Percentiles rank a stretch among this genome's conserved stretches.
phyloP scores from a whole-genome alignment of 2,888 invertebrate genomes.

The Cosmorhoe ocellata region DNA sequence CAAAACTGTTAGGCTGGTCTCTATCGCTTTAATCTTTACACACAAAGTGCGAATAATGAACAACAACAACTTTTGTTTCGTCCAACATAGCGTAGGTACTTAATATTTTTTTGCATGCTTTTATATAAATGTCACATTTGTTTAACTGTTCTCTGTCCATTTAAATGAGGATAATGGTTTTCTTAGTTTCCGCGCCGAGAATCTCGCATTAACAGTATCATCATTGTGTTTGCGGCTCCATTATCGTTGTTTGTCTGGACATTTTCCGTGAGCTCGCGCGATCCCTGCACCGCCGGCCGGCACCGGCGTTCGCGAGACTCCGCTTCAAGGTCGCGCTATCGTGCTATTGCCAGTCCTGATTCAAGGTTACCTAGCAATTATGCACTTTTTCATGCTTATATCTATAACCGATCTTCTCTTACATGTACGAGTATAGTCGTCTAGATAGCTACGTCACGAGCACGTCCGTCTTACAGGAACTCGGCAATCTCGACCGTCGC shows the following conservation, averaged over 20 bases:
- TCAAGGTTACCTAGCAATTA: conserved; percentile 57
- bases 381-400: conserved; percentile 43
- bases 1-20: conserved; percentile 54
- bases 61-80: conserved; percentile 1
- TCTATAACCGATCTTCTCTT: conserved; percentile 42
- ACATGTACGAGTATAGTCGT: conserved; percentile 33
- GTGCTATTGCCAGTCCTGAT: conserved; percentile 75
- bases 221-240: conserved; percentile 55
- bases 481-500: conserved; percentile 71
- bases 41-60: conserved; percentile 2
- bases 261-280: conserved; percentile 71
- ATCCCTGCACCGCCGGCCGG: conserved; percentile 74
- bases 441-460: conserved; percentile 52
- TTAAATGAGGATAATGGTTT: conserved; percentile 27
- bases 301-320: conserved; percentile 63
- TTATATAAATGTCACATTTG: conserved; percentile 19
- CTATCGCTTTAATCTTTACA: conserved; percentile 21
- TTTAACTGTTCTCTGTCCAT: not conserved
- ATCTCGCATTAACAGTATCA: conserved; percentile 50
- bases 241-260: conserved; percentile 75
- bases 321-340: conserved; percentile 80
- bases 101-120: conserved; percentile 11
- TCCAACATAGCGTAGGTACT: not conserved
- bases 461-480: conserved; percentile 73
- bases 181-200: conserved; percentile 36